phyloP scores from a whole-genome alignment of 2,888 invertebrate genomes.

The Ceramica pisi region DNA sequence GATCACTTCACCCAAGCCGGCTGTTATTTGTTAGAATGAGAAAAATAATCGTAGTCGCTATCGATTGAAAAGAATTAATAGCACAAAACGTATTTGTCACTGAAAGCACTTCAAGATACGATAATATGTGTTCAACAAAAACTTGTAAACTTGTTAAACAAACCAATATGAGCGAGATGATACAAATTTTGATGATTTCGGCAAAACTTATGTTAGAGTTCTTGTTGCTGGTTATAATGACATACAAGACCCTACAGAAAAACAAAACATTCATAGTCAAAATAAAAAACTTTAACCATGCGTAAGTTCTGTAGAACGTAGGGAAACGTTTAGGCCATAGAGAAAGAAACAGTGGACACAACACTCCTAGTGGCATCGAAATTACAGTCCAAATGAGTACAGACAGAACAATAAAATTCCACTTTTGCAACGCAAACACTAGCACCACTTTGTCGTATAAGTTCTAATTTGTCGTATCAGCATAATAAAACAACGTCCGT shows the following conservation, averaged over 20 bases:
- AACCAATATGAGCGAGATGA: constrained; percentile 77
- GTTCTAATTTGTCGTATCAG: constrained; percentile 81
- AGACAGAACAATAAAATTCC: constrained; percentile 66
- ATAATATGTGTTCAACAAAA: constrained; percentile 73
- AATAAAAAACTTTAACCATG: constrained; percentile 74
- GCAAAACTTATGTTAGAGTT: constrained; percentile 34
- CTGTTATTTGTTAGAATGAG: constrained; percentile 57
- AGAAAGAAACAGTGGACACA: constrained; percentile 59
- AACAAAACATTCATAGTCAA: constrained; percentile 74
- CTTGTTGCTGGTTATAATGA: constrained; percentile 64
- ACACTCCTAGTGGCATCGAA: constrained; percentile 72
- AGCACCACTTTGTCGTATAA: constrained; percentile 80
- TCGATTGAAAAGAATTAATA: constrained; percentile 67
- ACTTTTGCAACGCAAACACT: constrained; percentile 72
- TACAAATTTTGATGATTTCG: constrained; percentile 59
- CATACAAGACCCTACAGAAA: constrained; percentile 76
- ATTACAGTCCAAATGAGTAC: constrained; percentile 71
- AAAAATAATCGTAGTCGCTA: constrained; percentile 66
- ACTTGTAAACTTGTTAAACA: constrained; percentile 79
- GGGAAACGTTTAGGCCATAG: not conserved
- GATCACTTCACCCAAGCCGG: too few relatives aligned
- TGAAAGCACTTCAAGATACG: constrained; percentile 34
- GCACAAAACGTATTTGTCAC: constrained; percentile 37
- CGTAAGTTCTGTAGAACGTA: constrained; percentile 69
- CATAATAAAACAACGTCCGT: constrained; percentile 76